A percentile compares a stretch with the other conserved stretches of the same genome.
phyloP scores from a whole-genome alignment of 2,888 invertebrate genomes.

The Toxonevra muliebris region DNA sequence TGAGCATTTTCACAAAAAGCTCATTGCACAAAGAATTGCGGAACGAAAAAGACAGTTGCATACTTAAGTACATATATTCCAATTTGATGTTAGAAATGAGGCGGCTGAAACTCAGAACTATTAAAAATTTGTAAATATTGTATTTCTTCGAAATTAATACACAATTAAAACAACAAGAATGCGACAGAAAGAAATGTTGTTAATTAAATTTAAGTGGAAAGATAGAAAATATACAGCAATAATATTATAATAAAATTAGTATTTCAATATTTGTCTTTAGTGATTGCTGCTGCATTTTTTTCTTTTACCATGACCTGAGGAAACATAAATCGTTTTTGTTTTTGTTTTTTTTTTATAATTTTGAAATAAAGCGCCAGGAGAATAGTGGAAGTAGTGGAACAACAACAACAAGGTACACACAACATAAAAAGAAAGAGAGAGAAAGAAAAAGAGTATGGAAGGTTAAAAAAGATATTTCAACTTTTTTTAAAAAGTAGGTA shows the following conservation, averaged over 20 bases:
- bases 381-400: slow-evolving; percentile 31
- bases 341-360: slow-evolving; percentile 20
- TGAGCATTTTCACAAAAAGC: too few species aligned
- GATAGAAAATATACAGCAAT: slow-evolving; percentile 3
- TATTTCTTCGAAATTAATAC: not conserved
- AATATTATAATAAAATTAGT: slow-evolving; percentile 7
- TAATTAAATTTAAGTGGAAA: too few species aligned
- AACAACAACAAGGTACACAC: slow-evolving; percentile 11
- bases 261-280: slow-evolving; percentile 16
- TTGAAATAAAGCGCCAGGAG: slow-evolving; percentile 29
- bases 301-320: slow-evolving; percentile 16
- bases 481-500: too few species aligned
- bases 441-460: slow-evolving; percentile 24
- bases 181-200: too few species aligned
- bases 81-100: too few species aligned
- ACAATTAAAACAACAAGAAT: too few species aligned
- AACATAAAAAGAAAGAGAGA: slow-evolving; percentile 23
- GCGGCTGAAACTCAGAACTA: too few species aligned
- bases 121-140: slow-evolving; percentile 20
- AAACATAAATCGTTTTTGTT: slow-evolving; percentile 15
- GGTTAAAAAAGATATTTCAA: slow-evolving; percentile 29
- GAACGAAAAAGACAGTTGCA: too few species aligned
- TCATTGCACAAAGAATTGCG: too few species aligned
- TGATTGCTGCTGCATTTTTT: slow-evolving; percentile 13
- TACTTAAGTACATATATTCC: too few species aligned